Percentiles rank a stretch among this genome's conserved stretches.
Conservation (phyloP, 2,888 invertebrate species). For the Eupithecia pulchellata region DNA sequence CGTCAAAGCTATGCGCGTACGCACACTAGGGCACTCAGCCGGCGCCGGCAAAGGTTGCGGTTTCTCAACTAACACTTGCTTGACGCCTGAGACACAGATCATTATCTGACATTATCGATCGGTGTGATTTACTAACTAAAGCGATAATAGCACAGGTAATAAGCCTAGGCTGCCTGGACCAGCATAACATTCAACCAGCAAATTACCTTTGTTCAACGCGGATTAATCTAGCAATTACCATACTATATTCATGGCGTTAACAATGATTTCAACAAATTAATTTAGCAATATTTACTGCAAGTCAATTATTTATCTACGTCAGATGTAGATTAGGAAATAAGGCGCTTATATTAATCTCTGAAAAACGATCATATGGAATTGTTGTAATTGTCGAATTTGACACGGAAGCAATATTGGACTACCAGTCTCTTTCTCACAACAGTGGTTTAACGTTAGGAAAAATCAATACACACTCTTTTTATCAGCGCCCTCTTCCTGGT, state of each 20-base stretch:
- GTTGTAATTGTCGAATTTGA: too few relatives aligned
- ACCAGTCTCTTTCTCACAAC: too few relatives aligned
- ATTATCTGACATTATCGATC: conserved; percentile 73
- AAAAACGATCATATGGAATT: too few relatives aligned
- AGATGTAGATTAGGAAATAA: conserved; percentile 8
- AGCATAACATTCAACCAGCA: conserved; percentile 51
- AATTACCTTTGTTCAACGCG: conserved; percentile 61
- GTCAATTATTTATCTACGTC: conserved; percentile 17
- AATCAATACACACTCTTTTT: too few relatives aligned
- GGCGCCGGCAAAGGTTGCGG: conserved; percentile 62
- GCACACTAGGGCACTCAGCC: conserved; percentile 28
- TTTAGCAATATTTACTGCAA: conserved; percentile 19
- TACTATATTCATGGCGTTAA: conserved; percentile 34
- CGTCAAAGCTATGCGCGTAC: conserved; percentile 35
- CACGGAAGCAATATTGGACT: too few relatives aligned
- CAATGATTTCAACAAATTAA: conserved; percentile 39
- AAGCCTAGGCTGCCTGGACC: conserved; percentile 53
- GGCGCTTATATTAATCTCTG: neutral
- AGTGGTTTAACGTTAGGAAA: too few relatives aligned
- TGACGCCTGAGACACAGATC: conserved; percentile 67
- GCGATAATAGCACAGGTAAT: conserved; percentile 74
- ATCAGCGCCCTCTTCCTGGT: too few relatives aligned
- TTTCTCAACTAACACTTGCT: conserved; percentile 72
- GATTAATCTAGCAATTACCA: conserved; percentile 54
- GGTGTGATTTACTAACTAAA: conserved; percentile 75